phyloP scores from a whole-genome alignment of 64 coral and sea anemone species.

The Actinia tenebrosa region DNA sequence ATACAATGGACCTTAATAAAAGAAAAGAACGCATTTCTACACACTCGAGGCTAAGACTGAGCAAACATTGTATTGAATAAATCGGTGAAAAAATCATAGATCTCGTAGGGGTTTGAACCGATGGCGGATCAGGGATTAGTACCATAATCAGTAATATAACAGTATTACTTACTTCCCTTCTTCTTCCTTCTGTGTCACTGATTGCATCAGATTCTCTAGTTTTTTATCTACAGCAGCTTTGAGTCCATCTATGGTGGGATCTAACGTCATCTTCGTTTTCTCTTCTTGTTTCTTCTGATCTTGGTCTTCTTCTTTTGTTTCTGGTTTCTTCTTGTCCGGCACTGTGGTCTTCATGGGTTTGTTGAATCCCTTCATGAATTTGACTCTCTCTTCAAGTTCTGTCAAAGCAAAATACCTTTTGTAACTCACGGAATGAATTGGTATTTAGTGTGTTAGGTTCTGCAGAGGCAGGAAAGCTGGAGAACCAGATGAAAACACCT shows the following conservation, averaged over 20 bases:
- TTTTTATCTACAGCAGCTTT: constrained; percentile 38
- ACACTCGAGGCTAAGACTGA: too few relatives aligned
- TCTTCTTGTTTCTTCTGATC: constrained; percentile 25
- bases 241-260: constrained; percentile 15
- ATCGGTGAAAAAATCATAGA: too few relatives aligned
- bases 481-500: too few relatives aligned
- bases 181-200: constrained; percentile 33
- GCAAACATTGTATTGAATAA: too few relatives aligned
- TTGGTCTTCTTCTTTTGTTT: background rate
- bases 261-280: background rate
- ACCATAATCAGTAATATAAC: too few relatives aligned
- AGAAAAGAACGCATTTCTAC: too few relatives aligned
- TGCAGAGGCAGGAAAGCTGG: too few relatives aligned
- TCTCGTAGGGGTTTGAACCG: too few relatives aligned
- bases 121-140: too few relatives aligned
- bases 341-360: background rate
- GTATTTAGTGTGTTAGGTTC: too few relatives aligned
- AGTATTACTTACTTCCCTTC: constrained; percentile 1
- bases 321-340: constrained; percentile 4
- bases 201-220: constrained; percentile 30
- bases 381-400: constrained; percentile 8
- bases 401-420: background rate
- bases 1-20: too few relatives aligned
- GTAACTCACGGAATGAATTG: too few relatives aligned
- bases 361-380: background rate